Evolutionary conservation across 1,140 invertebrate species (phyloP), one percentile per base, ranked within the genome.

Genomic region (Papilio dardanus): DNA sequence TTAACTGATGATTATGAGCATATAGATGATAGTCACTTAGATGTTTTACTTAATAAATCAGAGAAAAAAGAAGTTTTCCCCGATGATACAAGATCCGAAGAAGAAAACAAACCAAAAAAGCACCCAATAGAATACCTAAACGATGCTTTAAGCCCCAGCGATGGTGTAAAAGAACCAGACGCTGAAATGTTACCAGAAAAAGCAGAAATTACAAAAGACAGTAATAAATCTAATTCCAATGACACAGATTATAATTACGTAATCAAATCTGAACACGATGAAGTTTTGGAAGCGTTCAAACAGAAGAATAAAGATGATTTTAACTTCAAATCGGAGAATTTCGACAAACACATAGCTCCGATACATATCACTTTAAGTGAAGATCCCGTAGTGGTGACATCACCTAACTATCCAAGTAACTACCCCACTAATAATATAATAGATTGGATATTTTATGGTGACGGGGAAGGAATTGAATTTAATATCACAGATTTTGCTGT

Each of bases 361-460:
- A 79, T 86, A n/a, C 80, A 81, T 28, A 77, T 82, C 8, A 79
- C 65, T 28, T 31, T 73, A 33, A 71, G 82, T 5, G 84, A 88
- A 16, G 75, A 83, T 21, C 78, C 83, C 8, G 77, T 80, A 10
- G 74, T 82, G 3, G 62, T 93, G 3, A 88, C 87, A 4, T 90
- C 88, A 7, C 85, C 87, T 12, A 82, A 87, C 10, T 90, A 85
- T 37, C 89, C 89, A 0, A 74, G 31, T 16, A 65, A 76, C 24
- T 93, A 92, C 67, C 88, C 90, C 14, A 87, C 86, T 0, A 83
- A 87, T 54, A 80, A 77, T 7, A 79, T 81, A 12, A 77, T 84
- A 10, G 90, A 93, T 73, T 93, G 90, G 88, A 81, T 90, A n/a
- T 77, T 93, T 12, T 81, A 85, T 19, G 91, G 90, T 0, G 77